These are phyloP conservation scores for Drosophila mimica DNA, from an alignment of 2,888 invertebrate species.

Conservation along the genomic window DNA sequence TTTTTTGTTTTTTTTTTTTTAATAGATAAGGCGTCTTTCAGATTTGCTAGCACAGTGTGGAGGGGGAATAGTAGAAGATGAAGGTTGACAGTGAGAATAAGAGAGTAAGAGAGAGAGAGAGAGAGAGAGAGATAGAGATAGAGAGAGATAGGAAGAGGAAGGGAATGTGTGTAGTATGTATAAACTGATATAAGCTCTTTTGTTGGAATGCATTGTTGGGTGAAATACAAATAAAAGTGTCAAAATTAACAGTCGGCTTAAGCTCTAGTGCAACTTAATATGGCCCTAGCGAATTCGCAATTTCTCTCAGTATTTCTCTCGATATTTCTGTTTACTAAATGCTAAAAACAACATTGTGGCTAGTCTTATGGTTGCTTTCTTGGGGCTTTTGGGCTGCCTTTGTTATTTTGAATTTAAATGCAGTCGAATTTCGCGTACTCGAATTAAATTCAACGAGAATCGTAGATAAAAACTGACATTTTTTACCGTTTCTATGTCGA, in stretches of 20 bases:
- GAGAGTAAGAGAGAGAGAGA: background rate
- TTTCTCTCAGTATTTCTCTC: slow-evolving; percentile 6
- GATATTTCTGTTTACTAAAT: slow-evolving; percentile 39
- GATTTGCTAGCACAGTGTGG: slow-evolving; percentile 38
- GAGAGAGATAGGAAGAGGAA: background rate
- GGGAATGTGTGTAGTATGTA: background rate
- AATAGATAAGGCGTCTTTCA: slow-evolving; percentile 59
- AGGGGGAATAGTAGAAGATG: slow-evolving; percentile 5
- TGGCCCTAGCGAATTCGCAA: background rate
- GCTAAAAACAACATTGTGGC: slow-evolving; percentile 66
- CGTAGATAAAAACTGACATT: background rate
- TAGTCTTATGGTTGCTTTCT: slow-evolving; percentile 64
- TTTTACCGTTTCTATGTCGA: background rate
- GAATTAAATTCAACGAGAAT: background rate
- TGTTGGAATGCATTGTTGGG: slow-evolving; percentile 34
- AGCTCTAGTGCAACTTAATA: slow-evolving; percentile 5
- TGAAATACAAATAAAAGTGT: slow-evolving; percentile 5
- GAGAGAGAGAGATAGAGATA: background rate
- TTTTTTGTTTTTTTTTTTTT: background rate
- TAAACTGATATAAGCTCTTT: slow-evolving; percentile 2
- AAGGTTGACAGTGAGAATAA: background rate
- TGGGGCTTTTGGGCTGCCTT: slow-evolving; percentile 27
- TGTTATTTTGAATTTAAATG: slow-evolving; percentile 5
- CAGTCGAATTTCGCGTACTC: background rate
- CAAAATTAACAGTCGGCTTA: slow-evolving; percentile 14